Conservation (phyloP, 2,113 vertebrate genomes). For the Rostratula benghalensis region DNA sequence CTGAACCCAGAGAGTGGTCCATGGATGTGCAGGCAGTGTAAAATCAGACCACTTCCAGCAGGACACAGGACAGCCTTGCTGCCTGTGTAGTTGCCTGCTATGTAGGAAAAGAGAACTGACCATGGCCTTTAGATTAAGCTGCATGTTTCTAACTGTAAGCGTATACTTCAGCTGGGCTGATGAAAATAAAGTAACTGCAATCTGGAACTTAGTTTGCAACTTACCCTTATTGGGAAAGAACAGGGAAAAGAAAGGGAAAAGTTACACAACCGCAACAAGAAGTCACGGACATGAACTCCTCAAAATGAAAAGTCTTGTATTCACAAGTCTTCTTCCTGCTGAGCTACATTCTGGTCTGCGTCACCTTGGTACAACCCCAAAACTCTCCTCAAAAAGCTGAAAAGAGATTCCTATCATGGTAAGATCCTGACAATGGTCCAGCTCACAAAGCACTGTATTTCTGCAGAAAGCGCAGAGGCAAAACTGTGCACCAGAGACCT, state of each 20-base stretch:
- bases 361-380: not conserved
- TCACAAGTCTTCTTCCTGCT: not conserved
- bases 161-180: not conserved
- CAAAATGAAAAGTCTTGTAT: not conserved
- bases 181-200: not conserved
- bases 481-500: not conserved
- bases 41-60: not conserved
- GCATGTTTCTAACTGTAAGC: not conserved
- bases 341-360: not conserved
- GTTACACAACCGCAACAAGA: not conserved
- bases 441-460: not conserved
- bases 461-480: not conserved
- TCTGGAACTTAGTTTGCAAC: not conserved
- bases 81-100: not conserved
- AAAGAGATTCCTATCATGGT: not conserved
- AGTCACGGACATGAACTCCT: not conserved
- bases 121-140: not conserved
- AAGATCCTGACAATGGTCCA: not conserved
- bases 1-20: not conserved
- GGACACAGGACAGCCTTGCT: not conserved
- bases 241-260: not conserved
- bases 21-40: not conserved
- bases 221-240: not conserved
- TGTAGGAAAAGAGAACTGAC: not conserved
- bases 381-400: not conserved